Percentiles rank a stretch among this genome's conserved stretches.
These are phyloP conservation scores for Homalodisca vitripennis DNA, from an alignment of 1,140 invertebrate genomes.

Conservation along the genomic window DNA sequence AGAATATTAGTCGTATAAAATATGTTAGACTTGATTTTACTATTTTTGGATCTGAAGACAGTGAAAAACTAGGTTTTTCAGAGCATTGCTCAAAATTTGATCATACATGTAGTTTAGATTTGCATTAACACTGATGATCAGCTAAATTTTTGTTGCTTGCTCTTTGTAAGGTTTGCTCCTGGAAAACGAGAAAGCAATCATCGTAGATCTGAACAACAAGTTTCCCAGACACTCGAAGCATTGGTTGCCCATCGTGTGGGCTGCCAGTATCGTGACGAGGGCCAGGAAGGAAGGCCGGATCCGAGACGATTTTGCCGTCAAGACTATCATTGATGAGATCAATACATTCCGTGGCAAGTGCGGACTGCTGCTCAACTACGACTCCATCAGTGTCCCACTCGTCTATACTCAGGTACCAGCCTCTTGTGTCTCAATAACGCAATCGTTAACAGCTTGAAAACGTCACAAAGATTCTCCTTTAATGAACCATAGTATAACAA, in stretches of 20 bases:
- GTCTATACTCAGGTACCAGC: conserved; percentile 83
- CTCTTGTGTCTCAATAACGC: too few species aligned
- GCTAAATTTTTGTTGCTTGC: too few species aligned
- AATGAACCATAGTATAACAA: too few species aligned
- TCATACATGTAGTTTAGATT: too few species aligned
- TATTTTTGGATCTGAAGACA: too few species aligned
- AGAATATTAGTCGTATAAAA: too few species aligned
- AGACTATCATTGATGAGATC: conserved; percentile 86
- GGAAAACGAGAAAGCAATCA: conserved; percentile 79
- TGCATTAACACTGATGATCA: too few species aligned
- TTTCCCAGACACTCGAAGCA: conserved; percentile 87
- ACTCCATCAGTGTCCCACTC: conserved; percentile 88
- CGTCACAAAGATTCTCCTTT: too few species aligned
- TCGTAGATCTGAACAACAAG: conserved; percentile 76
- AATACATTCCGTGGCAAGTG: conserved; percentile 85
- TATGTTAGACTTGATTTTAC: too few species aligned
- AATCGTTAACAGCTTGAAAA: too few species aligned
- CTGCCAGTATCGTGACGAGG: conserved; percentile 81
- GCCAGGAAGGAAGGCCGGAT: conserved; percentile 88
- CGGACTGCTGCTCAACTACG: conserved; percentile 78
- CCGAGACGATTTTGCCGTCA: conserved; percentile 89
- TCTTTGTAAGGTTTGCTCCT: conserved; percentile 75
- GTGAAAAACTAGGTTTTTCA: too few species aligned
- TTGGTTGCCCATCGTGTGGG: conserved; percentile 95
- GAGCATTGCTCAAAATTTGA: too few species aligned